Base-by-base conservation (phyloP, 1,140 invertebrate species). In the Geopemphigus sp. region DNA sequence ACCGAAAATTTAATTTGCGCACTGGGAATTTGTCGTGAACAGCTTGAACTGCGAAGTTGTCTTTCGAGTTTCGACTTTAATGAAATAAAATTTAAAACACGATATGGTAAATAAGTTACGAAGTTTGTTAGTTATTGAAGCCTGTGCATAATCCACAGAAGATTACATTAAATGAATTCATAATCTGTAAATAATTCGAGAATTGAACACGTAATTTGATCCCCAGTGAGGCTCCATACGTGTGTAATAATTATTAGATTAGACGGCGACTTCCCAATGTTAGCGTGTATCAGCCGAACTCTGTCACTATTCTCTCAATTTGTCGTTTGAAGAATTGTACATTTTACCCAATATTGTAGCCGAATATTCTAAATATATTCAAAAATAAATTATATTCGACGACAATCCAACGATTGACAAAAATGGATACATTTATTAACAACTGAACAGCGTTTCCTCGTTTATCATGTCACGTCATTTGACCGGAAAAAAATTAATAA, bases 81-180 rank as follows among this genome's bases (percentile, higher is more conserved):
- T 39, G 19, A 39, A 66, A 22, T 66, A 22, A 39, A n/a, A 22
- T 22, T 66, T 45, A 45, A 45, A 45, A 45, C n/a, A 39, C 11
- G n/a, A 19, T 39, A 19, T 10, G 24, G 17, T n/a, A 14, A 45
- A 39, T n/a, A 66, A 14, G 32, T 45, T 22, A 4, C 14, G 19
- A 22, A 64, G 63, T 39, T 39, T 39, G 29, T 45, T 66, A 14
- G 32, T 66, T 66, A 22, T 66, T 66, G 10, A 32, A 32, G 14
- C 29, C 19, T 64, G n/a, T n/a, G 39, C 19, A 39, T 64, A 66
- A 66, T 66, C 32, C 19, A 66, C 5, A 11, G 39, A 45, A 39
- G 63, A 66, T 66, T 39, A 66, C 32, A 66, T 66, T 66, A 45
- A 66, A 66, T 45, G 19, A 66, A 39, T 66, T 66, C 29, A 22